Evolutionary conservation across 1,140 invertebrate genomes (phyloP), one percentile per base, ranked within the genome.

Genomic region (Cataglyphis hispanica): DNA sequence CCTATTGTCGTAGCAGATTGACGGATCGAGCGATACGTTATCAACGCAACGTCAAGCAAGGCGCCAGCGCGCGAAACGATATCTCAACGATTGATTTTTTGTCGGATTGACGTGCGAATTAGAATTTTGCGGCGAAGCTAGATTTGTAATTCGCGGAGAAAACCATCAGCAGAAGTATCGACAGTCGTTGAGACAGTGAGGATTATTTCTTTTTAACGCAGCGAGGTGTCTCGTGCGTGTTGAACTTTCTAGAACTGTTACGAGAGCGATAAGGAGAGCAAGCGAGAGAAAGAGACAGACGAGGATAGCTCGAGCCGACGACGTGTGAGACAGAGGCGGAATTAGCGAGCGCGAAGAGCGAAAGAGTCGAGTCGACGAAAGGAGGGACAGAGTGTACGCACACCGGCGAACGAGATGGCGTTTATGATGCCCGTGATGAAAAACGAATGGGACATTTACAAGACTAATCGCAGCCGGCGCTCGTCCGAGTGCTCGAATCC

Each of bases 381-480:
- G 56, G 69, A 50, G 80, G 66, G 78, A 50, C 22, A 63, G 40
- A 67, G 74, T 61, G 67, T 40, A 40, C 78, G 31, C 19, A 72
- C 70, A 40, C 46, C 85, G 66, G 83, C 66, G 76, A 61, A 84
- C 91, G 92, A 96, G 93, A 98, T 98, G 98, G 98, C 98, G 95
- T 98, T 98, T 95, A 98, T 98, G 98, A 98, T 98, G 97, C 98
- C 98, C 56, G 98, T 98, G 86, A 97, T 98, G 94, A 98, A 98
- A 96, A 98, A 98, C 95, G 97, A 98, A 95, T 98, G 97, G 96
- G 97, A 98, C 93, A 98, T 98, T 93, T 98, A 98, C 96, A 98
- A 98, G 95, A 97, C 97, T 81, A 97, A 97, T 94, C 96, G 97
- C 74, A 96, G 96, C 81, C 95, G 97, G 75, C 96, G 97, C 40